Evolutionary conservation across 2,888 invertebrate species (phyloP), one percentile per base, ranked within the genome.

Genomic region (Eupithecia tripunctaria): DNA sequence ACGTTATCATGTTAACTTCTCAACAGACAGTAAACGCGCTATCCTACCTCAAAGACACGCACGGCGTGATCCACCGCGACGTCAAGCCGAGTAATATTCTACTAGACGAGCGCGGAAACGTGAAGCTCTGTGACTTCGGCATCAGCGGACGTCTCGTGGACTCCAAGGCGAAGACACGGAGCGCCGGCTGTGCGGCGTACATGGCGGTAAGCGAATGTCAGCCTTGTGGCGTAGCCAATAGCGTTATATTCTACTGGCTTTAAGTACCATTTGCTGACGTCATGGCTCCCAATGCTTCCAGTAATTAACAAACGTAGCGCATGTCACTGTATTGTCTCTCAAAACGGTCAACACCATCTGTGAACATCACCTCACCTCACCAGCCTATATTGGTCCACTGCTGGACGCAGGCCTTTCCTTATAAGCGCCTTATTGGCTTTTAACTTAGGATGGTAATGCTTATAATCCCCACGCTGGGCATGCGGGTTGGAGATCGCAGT

Each of bases 41-140:
- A 80, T 97, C 99, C 85, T 99, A 99, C 95, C 96, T 99, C 84
- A 99, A 99, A 94, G 99, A 99, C 91, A 97, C 96, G 79, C 99
- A 99, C 88, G 99, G 98, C 76, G 99, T 99, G 74, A 99, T 99
- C 87, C 99, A 99, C 92, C 96, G 99, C 89, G 99, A 99, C 95
- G 98, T 99, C 70, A 99, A 99, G 91, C 99, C 99, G 66, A 99
- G 99, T 83, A 99, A 99, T 95, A 99, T 99, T 82, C 95, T 99
- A 79, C 95, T 99, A 81, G 99, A 99, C 91, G 97, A 98, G 91
- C 96, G 96, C 86, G 99, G 99, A 27, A 97, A 97, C 84, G 98
- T 99, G 12, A 99, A 99, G 92, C 95, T 99, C 47, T 99, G 99
- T 95, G 99, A 99, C 96, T 99, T 99, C 95, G 99, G 99, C 80